Conservation (phyloP, 1,140 invertebrate species). For the Hyles vespertilio region DNA sequence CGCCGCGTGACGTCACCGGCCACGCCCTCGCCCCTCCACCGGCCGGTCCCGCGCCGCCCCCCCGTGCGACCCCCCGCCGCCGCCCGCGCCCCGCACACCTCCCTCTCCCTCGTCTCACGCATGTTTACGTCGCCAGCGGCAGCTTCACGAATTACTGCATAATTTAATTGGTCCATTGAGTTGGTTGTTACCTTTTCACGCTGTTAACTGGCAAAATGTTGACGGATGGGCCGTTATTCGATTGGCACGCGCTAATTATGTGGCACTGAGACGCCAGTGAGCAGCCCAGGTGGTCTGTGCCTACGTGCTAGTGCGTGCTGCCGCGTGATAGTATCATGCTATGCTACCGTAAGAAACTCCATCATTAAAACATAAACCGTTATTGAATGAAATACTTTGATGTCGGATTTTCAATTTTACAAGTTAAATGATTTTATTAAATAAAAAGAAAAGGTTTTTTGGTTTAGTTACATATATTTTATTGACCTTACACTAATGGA, state of each 20-base stretch:
- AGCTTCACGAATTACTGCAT: conserved; percentile 70
- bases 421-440: no score
- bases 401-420: no score
- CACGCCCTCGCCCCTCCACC: conserved; percentile 62
- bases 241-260: conserved; percentile 57
- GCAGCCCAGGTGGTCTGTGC: no score
- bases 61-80: conserved; percentile 21
- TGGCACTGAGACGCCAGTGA: no score
- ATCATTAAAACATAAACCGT: no score
- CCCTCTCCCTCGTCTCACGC: conserved; percentile 50
- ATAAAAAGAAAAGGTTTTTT: no score
- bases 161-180: conserved; percentile 74
- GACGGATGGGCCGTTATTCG: conserved; percentile 51
- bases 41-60: conserved; percentile 8
- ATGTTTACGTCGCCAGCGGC: conserved; percentile 67
- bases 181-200: conserved; percentile 68
- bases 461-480: no score
- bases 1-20: conserved; percentile 57
- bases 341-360: no score
- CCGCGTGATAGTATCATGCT: no score
- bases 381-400: no score
- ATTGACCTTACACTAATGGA: no score
- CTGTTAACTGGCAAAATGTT: conserved; percentile 59
- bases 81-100: conserved; percentile 36
- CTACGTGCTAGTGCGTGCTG: no score